Evolutionary conservation across 2,113 vertebrate species (phyloP).

Genomic region (Peromyscus californicus): DNA sequence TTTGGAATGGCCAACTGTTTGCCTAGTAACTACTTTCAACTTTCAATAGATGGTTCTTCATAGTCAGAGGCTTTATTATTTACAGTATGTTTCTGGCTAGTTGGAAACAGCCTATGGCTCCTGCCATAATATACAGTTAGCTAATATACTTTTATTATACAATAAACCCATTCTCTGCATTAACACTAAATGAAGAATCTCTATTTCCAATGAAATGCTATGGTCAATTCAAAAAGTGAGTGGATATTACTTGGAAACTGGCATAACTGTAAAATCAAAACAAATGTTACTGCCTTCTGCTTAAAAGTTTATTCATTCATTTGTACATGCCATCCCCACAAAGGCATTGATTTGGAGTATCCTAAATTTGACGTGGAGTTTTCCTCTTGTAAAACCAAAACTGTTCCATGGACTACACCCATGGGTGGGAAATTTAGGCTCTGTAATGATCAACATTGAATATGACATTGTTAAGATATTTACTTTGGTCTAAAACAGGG

Average conservation of each 20-base stretch:
- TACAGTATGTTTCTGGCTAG: background rate
- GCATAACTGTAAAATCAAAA: background rate
- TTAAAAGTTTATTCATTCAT: background rate
- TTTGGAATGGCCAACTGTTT: background rate
- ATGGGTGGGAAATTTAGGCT: background rate
- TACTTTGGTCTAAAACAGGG: background rate
- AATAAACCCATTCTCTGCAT: background rate
- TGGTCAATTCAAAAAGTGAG: background rate
- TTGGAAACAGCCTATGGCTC: background rate
- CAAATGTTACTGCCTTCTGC: background rate
- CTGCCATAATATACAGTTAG: background rate
- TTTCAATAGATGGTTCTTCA: background rate
- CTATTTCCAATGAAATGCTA: background rate
- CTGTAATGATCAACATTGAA: background rate
- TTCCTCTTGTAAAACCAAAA: slow-evolving; percentile 16
- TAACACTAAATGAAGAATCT: background rate
- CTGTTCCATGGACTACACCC: background rate
- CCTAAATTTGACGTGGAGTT: background rate
- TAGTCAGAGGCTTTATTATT: background rate
- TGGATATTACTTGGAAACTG: background rate
- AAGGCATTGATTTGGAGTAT: background rate
- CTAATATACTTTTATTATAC: background rate
- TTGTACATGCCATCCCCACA: background rate
- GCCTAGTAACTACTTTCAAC: background rate
- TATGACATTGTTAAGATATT: background rate